Conservation (phyloP, 2,888 invertebrate species). For the Eucriotettix oculatus region DNA sequence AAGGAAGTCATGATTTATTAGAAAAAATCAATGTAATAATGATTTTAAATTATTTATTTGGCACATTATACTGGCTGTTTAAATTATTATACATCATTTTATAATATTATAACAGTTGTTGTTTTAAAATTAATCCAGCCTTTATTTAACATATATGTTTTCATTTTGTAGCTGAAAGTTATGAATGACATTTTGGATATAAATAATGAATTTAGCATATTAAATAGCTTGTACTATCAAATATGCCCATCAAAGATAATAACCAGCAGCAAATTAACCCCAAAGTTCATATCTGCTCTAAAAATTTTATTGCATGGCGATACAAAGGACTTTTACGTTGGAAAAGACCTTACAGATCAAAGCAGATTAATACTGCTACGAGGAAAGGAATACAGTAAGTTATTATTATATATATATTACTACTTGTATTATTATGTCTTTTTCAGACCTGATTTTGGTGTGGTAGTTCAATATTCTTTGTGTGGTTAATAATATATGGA, state of each 20-base stretch:
- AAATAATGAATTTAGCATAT: constrained; percentile 40
- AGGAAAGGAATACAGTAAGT: constrained; percentile 40
- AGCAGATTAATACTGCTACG: constrained; percentile 38
- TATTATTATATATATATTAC: neutral
- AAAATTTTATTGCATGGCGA: constrained; percentile 24
- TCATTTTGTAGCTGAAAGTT: constrained; percentile 34
- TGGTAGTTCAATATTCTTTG: too few species aligned
- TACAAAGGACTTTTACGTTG: constrained; percentile 21
- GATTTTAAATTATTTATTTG: too few species aligned
- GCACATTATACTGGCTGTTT: too few species aligned
- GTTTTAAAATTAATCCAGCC: too few species aligned
- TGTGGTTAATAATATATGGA: too few species aligned
- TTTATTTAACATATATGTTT: too few species aligned
- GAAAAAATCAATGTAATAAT: too few species aligned
- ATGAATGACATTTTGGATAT: constrained; percentile 52
- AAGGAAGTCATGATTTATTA: too few species aligned
- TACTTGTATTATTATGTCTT: too few species aligned
- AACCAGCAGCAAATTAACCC: constrained; percentile 25
- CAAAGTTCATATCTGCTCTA: constrained; percentile 31
- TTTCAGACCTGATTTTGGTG: too few species aligned
- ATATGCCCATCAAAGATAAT: constrained; percentile 31
- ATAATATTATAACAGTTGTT: too few species aligned
- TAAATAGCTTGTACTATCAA: constrained; percentile 39
- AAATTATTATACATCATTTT: too few species aligned
- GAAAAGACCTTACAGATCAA: constrained; percentile 19